phyloP scores from a whole-genome alignment of 2,888 invertebrate species.

The Gymnoscelis rufifasciata region DNA sequence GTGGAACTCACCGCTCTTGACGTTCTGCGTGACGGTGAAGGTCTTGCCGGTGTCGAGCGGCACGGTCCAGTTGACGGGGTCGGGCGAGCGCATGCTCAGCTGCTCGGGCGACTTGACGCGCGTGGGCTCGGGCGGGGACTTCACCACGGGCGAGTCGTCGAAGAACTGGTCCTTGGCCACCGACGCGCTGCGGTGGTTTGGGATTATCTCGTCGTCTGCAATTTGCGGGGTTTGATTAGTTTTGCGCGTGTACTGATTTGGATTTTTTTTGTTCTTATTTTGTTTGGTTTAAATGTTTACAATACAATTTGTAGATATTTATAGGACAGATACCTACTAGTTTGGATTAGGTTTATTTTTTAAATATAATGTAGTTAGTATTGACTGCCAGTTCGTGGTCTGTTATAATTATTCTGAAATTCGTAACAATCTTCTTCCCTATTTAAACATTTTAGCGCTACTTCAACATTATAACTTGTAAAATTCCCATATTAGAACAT shows the following conservation, averaged over 20 bases:
- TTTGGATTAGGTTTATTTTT: no score
- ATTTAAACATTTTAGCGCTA: no score
- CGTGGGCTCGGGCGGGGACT: slow-evolving; percentile 95
- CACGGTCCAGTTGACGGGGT: slow-evolving; percentile 97
- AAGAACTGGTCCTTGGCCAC: slow-evolving; percentile 76
- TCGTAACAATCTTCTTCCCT: no score
- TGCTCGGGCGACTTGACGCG: slow-evolving; percentile 95
- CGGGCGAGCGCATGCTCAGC: slow-evolving; percentile 94
- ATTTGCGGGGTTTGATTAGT: slow-evolving; percentile 21
- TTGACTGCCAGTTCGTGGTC: no score
- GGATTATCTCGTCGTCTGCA: slow-evolving; percentile 69
- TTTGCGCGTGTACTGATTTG: neutral
- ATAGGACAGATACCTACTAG: no score
- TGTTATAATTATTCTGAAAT: no score
- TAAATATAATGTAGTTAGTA: no score
- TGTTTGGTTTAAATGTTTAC: no score
- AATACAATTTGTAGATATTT: no score
- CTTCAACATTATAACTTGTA: no score
- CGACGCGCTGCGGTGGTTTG: slow-evolving; percentile 71
- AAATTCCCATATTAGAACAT: no score
- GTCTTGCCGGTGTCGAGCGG: slow-evolving; percentile 96
- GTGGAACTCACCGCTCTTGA: slow-evolving; percentile 80
- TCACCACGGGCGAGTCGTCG: slow-evolving; percentile 83
- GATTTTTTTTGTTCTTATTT: no score
- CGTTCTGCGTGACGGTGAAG: slow-evolving; percentile 95